phyloP scores from a whole-genome alignment of 2,113 vertebrate genomes.

The Eira barbara region DNA sequence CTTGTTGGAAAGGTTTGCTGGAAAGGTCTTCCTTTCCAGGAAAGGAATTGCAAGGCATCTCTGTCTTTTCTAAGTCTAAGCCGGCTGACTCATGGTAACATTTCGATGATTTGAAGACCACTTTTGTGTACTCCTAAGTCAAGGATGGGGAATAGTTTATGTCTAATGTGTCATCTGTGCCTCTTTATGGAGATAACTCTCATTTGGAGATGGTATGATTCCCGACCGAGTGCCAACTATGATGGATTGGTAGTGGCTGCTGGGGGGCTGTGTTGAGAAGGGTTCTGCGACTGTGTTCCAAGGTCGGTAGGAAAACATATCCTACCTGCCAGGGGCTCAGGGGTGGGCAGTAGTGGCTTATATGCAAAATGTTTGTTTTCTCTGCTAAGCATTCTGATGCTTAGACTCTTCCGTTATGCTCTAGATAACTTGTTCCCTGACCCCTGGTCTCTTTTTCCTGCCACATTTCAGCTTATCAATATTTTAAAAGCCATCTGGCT shows the following conservation, averaged over 20 bases:
- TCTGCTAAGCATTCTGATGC: neutral
- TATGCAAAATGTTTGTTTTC: neutral
- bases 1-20: neutral
- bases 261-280: neutral
- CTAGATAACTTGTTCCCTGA: neutral
- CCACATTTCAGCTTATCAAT: neutral
- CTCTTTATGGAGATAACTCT: neutral
- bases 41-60: neutral
- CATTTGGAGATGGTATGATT: neutral
- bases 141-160: neutral
- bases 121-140: neutral
- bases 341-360: neutral
- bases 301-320: neutral
- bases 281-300: neutral
- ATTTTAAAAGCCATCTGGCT: conserved; percentile 5
- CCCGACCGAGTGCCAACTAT: neutral
- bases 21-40: neutral
- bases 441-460: neutral
- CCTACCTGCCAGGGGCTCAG: fast-evolving
- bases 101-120: neutral
- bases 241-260: neutral
- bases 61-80: neutral
- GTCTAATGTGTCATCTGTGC: neutral
- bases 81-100: neutral
- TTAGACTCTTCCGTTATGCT: neutral